These are phyloP conservation scores for Oreochromis grahami DNA, from an alignment of 2,797 vertebrate species.

Conservation along the genomic window DNA sequence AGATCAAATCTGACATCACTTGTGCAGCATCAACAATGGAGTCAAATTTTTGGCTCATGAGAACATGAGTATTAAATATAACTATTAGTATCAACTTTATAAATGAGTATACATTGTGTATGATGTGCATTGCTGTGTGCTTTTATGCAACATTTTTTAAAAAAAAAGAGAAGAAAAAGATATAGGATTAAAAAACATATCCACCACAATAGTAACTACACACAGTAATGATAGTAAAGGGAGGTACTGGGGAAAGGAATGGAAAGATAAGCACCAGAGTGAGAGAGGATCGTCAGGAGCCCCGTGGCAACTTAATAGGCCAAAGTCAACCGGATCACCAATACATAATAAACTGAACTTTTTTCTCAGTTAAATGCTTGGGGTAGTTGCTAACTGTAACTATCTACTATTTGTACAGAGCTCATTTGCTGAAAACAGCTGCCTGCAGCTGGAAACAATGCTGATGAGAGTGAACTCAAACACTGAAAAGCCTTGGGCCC, in stretches of 20 bases:
- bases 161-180: not conserved
- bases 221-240: not conserved
- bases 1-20: too few species aligned
- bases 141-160: not conserved
- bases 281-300: not conserved
- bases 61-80: not conserved
- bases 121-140: not conserved
- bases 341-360: not conserved
- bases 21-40: too few species aligned
- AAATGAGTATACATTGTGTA: not conserved
- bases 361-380: not conserved
- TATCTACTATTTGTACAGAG: not conserved
- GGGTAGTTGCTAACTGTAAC: not conserved
- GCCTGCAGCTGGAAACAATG: not conserved
- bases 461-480: not conserved
- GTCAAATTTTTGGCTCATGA: too few species aligned
- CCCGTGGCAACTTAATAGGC: not conserved
- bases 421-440: not conserved
- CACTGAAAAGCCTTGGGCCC: not conserved
- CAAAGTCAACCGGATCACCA: not conserved
- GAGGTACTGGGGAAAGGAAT: not conserved
- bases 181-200: not conserved
- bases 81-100: not conserved
- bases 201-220: not conserved
- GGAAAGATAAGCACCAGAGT: not conserved